A percentile compares a stretch with the other conserved stretches of the same genome.
Evolutionary conservation across 2,113 vertebrate species (phyloP).

Genomic region (Hyla sarda): DNA sequence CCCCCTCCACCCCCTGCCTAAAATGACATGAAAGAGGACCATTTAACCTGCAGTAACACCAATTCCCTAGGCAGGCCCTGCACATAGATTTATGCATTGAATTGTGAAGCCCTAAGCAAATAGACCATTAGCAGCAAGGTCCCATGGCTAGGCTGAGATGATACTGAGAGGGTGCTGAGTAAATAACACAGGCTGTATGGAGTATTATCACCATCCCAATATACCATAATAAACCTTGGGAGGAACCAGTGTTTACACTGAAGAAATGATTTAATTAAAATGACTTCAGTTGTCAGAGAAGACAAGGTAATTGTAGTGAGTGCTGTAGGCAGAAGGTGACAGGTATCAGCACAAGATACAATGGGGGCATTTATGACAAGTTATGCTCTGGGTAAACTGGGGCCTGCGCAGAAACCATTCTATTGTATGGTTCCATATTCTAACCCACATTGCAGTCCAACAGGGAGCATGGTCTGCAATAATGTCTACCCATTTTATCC

Average conservation of each 20-base stretch:
- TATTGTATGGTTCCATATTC: not conserved
- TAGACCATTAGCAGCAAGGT: constrained; percentile 13
- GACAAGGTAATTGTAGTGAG: constrained; percentile 54
- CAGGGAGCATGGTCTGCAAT: not conserved
- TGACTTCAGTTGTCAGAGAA: constrained; percentile 68
- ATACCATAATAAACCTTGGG: constrained; percentile 41
- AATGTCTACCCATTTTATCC: not conserved
- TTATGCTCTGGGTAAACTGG: not conserved
- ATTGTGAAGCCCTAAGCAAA: constrained; percentile 8
- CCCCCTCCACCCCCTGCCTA: not conserved
- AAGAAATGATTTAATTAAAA: constrained; percentile 62
- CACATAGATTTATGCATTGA: constrained; percentile 36
- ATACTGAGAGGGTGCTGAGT: constrained; percentile 19
- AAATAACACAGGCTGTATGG: not conserved
- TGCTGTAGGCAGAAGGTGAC: constrained; percentile 10
- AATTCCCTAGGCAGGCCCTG: constrained; percentile 14
- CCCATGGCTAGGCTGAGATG: not conserved
- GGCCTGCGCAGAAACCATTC: not conserved
- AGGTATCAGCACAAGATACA: constrained; percentile 1
- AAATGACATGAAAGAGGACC: constrained; percentile 49
- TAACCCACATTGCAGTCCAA: not conserved
- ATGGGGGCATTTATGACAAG: constrained; percentile 1
- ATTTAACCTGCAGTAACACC: constrained; percentile 62
- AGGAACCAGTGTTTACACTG: constrained; percentile 31
- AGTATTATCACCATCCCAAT: not conserved